phyloP scores from a whole-genome alignment of 2,888 invertebrate genomes.

The Galeruca laticollis region DNA sequence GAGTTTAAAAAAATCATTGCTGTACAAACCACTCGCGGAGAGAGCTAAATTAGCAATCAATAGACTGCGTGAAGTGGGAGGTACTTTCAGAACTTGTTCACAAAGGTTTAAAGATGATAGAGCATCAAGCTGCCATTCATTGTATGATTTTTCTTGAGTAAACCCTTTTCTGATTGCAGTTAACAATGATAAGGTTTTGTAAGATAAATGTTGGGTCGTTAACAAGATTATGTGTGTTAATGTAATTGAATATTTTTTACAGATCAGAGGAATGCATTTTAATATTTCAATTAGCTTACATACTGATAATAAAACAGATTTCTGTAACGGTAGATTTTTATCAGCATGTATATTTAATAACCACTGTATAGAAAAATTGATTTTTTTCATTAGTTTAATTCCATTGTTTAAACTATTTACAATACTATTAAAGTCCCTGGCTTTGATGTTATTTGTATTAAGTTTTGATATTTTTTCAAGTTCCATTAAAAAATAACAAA shows the following conservation, averaged over 20 bases:
- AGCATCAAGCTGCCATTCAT: conserved; percentile 76
- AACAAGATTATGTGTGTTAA: conserved; percentile 81
- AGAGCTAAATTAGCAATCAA: conserved; percentile 63
- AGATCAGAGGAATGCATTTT: conserved; percentile 80
- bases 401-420: conserved; percentile 71
- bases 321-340: conserved; percentile 82
- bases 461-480: conserved; percentile 70
- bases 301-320: conserved; percentile 78
- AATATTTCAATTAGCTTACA: conserved; percentile 86
- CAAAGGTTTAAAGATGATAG: conserved; percentile 82
- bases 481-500: conserved; percentile 74
- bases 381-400: conserved; percentile 64
- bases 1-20: conserved; percentile 75
- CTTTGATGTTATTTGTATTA: conserved; percentile 67
- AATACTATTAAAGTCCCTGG: conserved; percentile 70
- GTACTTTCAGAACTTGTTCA: conserved; percentile 75
- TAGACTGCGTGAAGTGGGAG: conserved; percentile 61
- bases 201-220: conserved; percentile 83
- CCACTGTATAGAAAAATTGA: conserved; percentile 69
- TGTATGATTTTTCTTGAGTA: conserved; percentile 73
- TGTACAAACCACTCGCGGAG: conserved; percentile 71
- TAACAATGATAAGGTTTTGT: conserved; percentile 78
- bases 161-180: conserved; percentile 75
- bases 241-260: conserved; percentile 76
- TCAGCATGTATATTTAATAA: conserved; percentile 78